Percentiles rank a stretch among this genome's conserved stretches.
Conservation (phyloP, 1,140 invertebrate genomes). For the Aphelinus atriplicis region DNA sequence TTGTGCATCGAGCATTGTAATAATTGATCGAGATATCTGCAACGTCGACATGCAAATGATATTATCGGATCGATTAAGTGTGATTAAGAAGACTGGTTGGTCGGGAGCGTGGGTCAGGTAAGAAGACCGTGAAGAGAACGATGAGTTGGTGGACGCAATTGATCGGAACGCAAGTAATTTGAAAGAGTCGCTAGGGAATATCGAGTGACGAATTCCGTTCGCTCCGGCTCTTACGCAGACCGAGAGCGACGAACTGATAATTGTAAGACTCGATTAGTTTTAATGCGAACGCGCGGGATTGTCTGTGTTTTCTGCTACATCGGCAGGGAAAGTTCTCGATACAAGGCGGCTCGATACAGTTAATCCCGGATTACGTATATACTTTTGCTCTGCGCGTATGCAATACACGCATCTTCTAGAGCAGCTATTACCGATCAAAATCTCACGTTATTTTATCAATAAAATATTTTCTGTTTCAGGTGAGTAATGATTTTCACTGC, state of each 20-base stretch:
- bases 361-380: too few species aligned
- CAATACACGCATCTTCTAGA: too few species aligned
- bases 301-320: too few species aligned
- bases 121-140: background rate
- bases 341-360: too few species aligned
- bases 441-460: too few species aligned
- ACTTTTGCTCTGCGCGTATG: too few species aligned
- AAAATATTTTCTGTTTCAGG: background rate
- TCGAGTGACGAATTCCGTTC: constrained; percentile 16
- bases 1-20: background rate
- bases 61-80: constrained; percentile 24
- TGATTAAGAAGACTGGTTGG: constrained; percentile 7
- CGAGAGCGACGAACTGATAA: background rate
- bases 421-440: too few species aligned
- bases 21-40: constrained; percentile 1
- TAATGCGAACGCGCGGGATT: background rate
- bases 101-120: background rate
- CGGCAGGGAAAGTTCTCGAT: too few species aligned
- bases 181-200: background rate
- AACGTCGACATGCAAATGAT: constrained; percentile 5
- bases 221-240: background rate
- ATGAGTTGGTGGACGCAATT: background rate
- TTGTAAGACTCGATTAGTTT: constrained; percentile 9
- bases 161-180: background rate
- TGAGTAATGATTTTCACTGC: background rate